Evolutionary conservation across 2,113 vertebrate species (phyloP).

Genomic region (Copsychus sechellarum): DNA sequence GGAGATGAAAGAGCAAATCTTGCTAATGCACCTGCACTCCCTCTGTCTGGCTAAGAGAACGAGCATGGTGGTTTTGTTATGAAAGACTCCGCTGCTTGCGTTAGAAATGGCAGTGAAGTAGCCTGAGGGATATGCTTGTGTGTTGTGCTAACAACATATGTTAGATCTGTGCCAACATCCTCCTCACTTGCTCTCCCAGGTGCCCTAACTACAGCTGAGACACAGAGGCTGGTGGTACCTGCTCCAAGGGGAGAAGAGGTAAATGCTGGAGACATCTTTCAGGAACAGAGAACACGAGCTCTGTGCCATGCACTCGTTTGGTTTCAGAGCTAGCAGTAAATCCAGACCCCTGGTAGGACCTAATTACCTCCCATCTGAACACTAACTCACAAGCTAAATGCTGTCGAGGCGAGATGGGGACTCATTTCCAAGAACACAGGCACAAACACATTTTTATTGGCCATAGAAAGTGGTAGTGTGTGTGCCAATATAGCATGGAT

Average conservation of each 20-base stretch:
- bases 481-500: constrained; percentile 56
- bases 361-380: constrained; percentile 57
- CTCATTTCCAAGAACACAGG: constrained; percentile 56
- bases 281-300: not conserved
- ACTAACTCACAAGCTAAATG: constrained; percentile 38
- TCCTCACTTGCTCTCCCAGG: not conserved
- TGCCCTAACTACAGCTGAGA: constrained; percentile 14
- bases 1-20: not conserved
- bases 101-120: constrained; percentile 12
- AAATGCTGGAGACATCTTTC: not conserved
- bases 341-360: constrained; percentile 42
- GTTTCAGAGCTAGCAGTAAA: constrained; percentile 5
- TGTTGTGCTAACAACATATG: constrained; percentile 31
- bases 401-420: constrained; percentile 26
- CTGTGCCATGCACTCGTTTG: not conserved
- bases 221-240: not conserved
- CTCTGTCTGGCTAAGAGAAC: not conserved
- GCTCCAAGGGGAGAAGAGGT: not conserved
- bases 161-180: constrained; percentile 31
- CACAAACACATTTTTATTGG: constrained; percentile 64
- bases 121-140: constrained; percentile 43
- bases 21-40: not conserved
- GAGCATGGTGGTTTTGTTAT: not conserved
- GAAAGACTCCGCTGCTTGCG: not conserved
- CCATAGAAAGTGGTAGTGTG: constrained; percentile 42